Evolutionary conservation across 1,140 invertebrate genomes (phyloP).

Genomic region (Venustaconcha ellipsiformis): DNA sequence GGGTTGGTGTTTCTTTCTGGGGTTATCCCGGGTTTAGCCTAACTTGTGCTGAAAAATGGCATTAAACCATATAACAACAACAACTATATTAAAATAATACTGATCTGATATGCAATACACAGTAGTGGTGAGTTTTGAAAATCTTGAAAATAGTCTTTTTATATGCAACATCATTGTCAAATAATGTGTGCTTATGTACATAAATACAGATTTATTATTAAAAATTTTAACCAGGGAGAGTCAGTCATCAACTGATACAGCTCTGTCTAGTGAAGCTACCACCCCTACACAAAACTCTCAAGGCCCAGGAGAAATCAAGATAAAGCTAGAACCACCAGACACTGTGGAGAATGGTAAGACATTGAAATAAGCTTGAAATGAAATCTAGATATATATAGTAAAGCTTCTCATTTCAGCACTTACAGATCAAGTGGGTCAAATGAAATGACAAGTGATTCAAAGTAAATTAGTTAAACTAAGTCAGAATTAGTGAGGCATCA

Average conservation of each 20-base stretch:
- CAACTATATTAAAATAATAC: no score
- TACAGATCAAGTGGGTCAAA: neutral
- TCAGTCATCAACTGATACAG: slow-evolving; percentile 68
- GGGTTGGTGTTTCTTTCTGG: no score
- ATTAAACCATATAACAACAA: no score
- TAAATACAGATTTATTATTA: no score
- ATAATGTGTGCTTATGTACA: no score
- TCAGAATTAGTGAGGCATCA: neutral
- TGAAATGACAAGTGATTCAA: neutral
- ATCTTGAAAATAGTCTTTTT: no score
- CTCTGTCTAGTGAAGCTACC: slow-evolving; percentile 62
- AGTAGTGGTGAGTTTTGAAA: no score
- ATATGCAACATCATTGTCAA: no score
- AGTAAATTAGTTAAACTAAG: neutral
- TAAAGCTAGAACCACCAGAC: slow-evolving; percentile 58
- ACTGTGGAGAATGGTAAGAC: slow-evolving; percentile 56
- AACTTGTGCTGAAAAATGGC: no score
- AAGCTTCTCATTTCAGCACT: neutral
- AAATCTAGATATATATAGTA: neutral
- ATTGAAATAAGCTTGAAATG: neutral
- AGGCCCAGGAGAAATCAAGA: slow-evolving; percentile 48
- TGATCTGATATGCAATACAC: no score
- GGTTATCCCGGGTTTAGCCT: no score
- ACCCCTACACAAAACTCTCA: slow-evolving; percentile 57
- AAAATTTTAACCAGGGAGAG: slow-evolving; percentile 51